These are phyloP conservation scores for Excalfactoria chinensis DNA, from an alignment of 2,113 vertebrate species.

Conservation along the genomic window DNA sequence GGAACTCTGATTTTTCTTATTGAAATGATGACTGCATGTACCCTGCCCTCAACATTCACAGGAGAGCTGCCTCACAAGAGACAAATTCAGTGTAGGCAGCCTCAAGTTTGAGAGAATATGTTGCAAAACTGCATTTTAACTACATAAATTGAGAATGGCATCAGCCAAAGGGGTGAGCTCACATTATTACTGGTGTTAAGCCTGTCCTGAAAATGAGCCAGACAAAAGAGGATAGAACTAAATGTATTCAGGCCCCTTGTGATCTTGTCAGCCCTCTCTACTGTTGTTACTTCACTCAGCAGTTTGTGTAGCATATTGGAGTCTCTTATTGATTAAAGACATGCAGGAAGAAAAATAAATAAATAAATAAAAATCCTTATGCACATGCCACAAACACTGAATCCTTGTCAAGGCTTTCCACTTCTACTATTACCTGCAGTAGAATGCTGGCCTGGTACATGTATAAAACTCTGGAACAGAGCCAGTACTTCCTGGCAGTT, in stretches of 20 bases:
- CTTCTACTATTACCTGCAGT: not conserved
- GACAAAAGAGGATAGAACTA: not conserved
- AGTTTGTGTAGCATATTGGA: not conserved
- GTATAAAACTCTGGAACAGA: not conserved
- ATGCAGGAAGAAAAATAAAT: not conserved
- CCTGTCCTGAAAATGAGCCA: not conserved
- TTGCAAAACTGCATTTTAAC: not conserved
- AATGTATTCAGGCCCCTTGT: not conserved
- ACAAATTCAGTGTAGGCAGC: not conserved
- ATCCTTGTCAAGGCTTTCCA: not conserved
- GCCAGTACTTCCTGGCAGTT: not conserved
- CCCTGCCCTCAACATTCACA: not conserved
- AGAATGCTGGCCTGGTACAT: not conserved
- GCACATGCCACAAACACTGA: not conserved
- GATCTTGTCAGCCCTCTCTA: not conserved
- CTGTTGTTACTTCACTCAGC: not conserved
- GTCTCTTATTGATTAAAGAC: not conserved
- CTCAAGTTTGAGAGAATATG: not conserved
- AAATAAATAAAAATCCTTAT: not conserved
- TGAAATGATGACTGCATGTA: not conserved
- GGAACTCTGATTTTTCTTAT: not conserved
- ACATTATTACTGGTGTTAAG: not conserved
- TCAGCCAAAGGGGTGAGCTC: not conserved
- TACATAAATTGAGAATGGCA: not conserved
- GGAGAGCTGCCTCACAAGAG: not conserved